phyloP scores from a whole-genome alignment of 2,797 vertebrate genomes.

The Oophaga sylvatica region DNA sequence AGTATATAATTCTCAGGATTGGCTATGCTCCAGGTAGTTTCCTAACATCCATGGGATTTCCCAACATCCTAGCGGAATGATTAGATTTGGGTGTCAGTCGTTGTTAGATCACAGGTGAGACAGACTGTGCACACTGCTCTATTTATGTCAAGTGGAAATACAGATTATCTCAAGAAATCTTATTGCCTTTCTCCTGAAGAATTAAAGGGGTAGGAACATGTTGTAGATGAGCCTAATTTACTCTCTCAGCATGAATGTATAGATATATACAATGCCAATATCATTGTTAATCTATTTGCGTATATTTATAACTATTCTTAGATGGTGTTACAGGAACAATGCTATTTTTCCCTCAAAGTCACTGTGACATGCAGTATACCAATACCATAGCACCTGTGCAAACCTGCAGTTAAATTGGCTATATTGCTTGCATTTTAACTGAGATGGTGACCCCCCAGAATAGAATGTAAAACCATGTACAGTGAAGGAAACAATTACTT shows the following conservation, averaged over 20 bases:
- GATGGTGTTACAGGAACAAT: background rate
- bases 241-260: background rate
- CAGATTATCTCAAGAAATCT: conserved; percentile 14
- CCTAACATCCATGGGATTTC: conserved; percentile 45
- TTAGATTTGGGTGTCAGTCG: conserved; percentile 41
- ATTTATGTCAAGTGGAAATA: conserved; percentile 49
- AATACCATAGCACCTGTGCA: no score
- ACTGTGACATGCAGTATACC: background rate
- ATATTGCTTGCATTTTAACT: no score
- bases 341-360: background rate
- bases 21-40: conserved; percentile 41
- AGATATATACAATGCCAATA: background rate
- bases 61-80: conserved; percentile 45
- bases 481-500: no score
- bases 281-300: background rate
- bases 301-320: background rate
- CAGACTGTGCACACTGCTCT: conserved; percentile 47
- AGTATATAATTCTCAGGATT: conserved; percentile 16
- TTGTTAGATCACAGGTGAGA: conserved; percentile 51
- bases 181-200: background rate
- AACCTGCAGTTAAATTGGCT: no score
- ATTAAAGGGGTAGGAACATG: conserved; percentile 5
- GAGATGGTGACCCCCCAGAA: no score
- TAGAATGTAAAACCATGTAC: no score
- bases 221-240: background rate